phyloP scores from a whole-genome alignment of 2,113 vertebrate species.

The Xiphophorus hellerii region DNA sequence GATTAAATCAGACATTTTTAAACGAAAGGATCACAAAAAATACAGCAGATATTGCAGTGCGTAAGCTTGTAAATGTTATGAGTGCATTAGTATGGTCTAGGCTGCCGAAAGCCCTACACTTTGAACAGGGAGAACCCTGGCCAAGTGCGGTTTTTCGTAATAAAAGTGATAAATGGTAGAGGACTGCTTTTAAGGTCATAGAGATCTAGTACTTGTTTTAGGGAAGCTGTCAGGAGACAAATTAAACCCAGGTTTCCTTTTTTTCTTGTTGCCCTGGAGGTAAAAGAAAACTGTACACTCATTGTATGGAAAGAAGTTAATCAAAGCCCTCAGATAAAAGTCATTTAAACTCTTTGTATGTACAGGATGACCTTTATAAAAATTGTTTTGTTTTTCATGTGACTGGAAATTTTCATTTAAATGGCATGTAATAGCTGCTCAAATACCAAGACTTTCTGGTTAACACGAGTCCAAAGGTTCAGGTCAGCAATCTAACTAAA shows the following conservation, averaged over 20 bases:
- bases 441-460: conserved; percentile 36
- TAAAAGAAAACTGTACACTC: conserved; percentile 30
- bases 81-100: conserved; percentile 31
- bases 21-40: background rate
- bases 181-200: conserved; percentile 67
- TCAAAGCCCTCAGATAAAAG: conserved; percentile 59
- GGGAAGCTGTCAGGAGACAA: conserved; percentile 62
- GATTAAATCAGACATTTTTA: too few relatives aligned
- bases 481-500: conserved; percentile 31
- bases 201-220: conserved; percentile 51
- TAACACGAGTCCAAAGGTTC: conserved; percentile 25
- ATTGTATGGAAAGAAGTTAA: conserved; percentile 38
- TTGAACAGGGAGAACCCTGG: conserved; percentile 26
- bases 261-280: conserved; percentile 41
- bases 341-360: conserved; percentile 49
- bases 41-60: background rate
- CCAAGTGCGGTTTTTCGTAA: conserved; percentile 48
- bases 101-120: conserved; percentile 31
- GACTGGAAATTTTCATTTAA: conserved; percentile 31
- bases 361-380: conserved; percentile 54
- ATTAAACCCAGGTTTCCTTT: conserved; percentile 50
- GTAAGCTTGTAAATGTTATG: background rate
- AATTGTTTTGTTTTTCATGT: conserved; percentile 30
- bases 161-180: conserved; percentile 63
- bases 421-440: conserved; percentile 35